These are phyloP conservation scores for Sapayoa aenigma DNA, from an alignment of 2,113 vertebrate species.

Conservation along the genomic window DNA sequence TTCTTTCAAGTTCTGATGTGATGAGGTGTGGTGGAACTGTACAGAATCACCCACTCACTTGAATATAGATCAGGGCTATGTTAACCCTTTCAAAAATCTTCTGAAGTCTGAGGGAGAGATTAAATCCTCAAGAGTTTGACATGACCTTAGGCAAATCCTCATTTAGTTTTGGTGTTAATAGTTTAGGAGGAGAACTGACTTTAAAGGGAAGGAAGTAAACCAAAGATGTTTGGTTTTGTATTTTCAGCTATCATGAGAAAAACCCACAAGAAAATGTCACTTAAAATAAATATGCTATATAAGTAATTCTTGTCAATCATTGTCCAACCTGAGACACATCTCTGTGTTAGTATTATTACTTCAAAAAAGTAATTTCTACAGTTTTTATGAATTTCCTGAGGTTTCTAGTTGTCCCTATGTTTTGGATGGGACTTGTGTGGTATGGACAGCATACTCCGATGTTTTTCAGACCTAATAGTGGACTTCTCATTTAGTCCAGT, in stretches of 20 bases:
- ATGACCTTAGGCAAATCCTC: neutral
- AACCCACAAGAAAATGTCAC: neutral
- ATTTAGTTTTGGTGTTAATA: neutral
- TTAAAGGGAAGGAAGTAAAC: neutral
- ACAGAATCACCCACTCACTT: neutral
- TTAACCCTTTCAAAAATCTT: neutral
- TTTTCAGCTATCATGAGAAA: neutral
- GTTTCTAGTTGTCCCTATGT: neutral
- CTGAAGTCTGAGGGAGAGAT: neutral
- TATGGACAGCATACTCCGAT: neutral
- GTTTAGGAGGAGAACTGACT: neutral
- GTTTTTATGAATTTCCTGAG: neutral
- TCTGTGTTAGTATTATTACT: neutral
- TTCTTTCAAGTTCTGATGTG: neutral
- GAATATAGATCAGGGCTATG: neutral
- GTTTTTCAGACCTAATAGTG: neutral
- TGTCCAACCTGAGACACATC: neutral
- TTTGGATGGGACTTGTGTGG: neutral
- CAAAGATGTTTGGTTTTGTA: neutral
- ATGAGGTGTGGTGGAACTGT: neutral
- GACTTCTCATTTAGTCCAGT: neutral
- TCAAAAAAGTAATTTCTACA: neutral
- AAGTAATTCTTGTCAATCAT: neutral
- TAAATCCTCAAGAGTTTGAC: neutral
- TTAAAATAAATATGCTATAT: neutral